phyloP scores from a whole-genome alignment of 30 jellyfish, hydroid and myxozoan species.

The Chironex yamaguchii region DNA sequence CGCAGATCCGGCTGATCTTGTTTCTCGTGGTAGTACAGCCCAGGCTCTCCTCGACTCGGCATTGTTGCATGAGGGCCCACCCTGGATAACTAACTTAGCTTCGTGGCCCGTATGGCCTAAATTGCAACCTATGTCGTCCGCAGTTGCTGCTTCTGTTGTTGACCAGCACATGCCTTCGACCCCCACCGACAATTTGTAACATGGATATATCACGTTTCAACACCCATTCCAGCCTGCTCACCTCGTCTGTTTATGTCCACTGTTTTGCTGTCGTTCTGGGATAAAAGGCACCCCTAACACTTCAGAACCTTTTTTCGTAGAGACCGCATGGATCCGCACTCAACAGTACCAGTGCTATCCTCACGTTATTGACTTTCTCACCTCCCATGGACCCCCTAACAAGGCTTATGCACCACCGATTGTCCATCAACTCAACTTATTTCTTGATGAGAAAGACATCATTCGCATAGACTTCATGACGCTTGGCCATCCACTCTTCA shows the following conservation, averaged over 20 bases:
- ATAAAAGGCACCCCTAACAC: constrained; percentile 12
- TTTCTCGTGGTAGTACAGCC: constrained; percentile 14
- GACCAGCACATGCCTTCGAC: neutral
- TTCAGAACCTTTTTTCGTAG: neutral
- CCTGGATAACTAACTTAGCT: constrained; percentile 17
- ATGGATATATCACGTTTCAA: constrained; percentile 10
- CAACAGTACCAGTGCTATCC: neutral
- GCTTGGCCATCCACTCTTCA: constrained; percentile 16
- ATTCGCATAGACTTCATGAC: constrained; percentile 26
- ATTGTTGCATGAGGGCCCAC: constrained; percentile 10
- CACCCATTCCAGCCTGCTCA: constrained; percentile 2
- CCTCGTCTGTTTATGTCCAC: constrained; percentile 17
- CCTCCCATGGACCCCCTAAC: neutral
- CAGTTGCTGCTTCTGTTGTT: constrained; percentile 17
- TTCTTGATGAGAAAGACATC: constrained; percentile 13
- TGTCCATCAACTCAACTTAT: constrained; percentile 18
- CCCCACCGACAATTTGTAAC: no score
- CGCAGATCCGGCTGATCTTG: constrained; percentile 16
- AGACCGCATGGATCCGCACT: constrained; percentile 21
- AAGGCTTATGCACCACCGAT: constrained; percentile 44
- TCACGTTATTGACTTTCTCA: neutral
- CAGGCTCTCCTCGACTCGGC: constrained; percentile 7
- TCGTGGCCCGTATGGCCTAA: constrained; percentile 59
- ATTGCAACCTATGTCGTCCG: constrained; percentile 2
- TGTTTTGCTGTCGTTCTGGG: constrained; percentile 22